Evolutionary conservation across 2,797 vertebrate genomes (phyloP), one percentile per base, ranked within the genome.

Genomic region (Helostoma temminkii): DNA sequence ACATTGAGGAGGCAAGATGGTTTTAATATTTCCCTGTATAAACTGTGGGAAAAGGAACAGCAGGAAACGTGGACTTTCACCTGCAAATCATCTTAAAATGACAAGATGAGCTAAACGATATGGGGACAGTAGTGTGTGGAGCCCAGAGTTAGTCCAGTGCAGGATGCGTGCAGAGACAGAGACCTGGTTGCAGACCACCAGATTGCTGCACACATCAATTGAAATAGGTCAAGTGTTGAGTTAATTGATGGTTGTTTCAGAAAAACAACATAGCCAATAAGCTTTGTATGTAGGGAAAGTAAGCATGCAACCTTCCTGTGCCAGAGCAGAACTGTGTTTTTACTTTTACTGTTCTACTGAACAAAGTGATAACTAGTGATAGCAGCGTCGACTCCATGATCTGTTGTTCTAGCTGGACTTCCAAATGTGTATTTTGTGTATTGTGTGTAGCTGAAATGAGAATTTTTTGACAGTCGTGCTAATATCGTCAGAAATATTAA

Each of bases 41-140:
- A 86, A 91, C 86, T 87, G 79, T 76, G 82, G 81, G 80, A 84
- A 82, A 81, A n/a, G 71, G 73, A 71, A 73, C 58, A 74, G 61
- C 76, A 48, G 76, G 74, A 85, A 84, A 85, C 52, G 57, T 66
- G 52, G 77, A 81, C 58, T 12, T 73, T 88, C 57, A 80, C 70
- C 80, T 87, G 83, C 76, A 86, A 81, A 85, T 90, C 82, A 86
- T 76, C 80, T 61, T 56, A 61, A 78, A 56, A 72, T 83, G 76
- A 80, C 81, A 54, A 58, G 57, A 74, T 69, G 53, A 59, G 63
- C 45, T 70, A 76, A 73, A 54, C 22, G 56, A 83, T 68, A 54
- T 12, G 55, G 61, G 45, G 58, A 62, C 60, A 37, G 48, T 26
- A 12, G 37, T 49, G 68, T 56, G 69, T 56, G 72, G 74, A 76